These are phyloP conservation scores for Apaloderma vittatum DNA, from an alignment of 2,113 vertebrate genomes.

Conservation along the genomic window DNA sequence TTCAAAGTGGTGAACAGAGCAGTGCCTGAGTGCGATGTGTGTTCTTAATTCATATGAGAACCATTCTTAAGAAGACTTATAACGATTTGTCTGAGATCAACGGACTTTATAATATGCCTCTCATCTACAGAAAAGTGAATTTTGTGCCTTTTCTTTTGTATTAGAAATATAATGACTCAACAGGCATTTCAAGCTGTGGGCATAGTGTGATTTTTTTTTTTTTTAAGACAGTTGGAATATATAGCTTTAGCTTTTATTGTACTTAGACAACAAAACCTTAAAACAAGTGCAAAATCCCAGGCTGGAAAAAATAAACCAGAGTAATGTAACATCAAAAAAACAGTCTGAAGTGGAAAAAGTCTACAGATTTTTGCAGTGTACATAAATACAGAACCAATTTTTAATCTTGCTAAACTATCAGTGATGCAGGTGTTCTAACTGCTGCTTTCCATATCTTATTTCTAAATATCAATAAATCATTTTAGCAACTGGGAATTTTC, in stretches of 20 bases:
- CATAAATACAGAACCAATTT: neutral
- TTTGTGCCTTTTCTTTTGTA: neutral
- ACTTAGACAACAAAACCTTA: neutral
- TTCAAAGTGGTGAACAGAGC: neutral
- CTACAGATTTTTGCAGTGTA: neutral
- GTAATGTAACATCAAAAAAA: neutral
- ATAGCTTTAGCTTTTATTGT: neutral
- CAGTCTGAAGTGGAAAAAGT: neutral
- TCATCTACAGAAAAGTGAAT: constrained; percentile 9
- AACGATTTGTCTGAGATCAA: constrained; percentile 16
- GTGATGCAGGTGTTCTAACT: neutral
- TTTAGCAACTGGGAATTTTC: neutral
- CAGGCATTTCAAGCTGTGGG: neutral
- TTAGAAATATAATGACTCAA: neutral
- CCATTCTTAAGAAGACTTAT: neutral
- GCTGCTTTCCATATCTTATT: neutral
- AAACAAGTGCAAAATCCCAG: neutral
- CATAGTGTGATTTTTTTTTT: neutral
- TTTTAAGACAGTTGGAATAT: neutral
- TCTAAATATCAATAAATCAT: neutral
- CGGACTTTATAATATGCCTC: neutral
- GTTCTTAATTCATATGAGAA: neutral
- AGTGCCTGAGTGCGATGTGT: neutral
- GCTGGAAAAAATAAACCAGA: neutral
- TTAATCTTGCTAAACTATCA: neutral